Percentiles rank a stretch among this genome's conserved stretches.
These are phyloP conservation scores for Dendrocincla tyrannina DNA, from an alignment of 2,797 vertebrate genomes.

Conservation along the genomic window DNA sequence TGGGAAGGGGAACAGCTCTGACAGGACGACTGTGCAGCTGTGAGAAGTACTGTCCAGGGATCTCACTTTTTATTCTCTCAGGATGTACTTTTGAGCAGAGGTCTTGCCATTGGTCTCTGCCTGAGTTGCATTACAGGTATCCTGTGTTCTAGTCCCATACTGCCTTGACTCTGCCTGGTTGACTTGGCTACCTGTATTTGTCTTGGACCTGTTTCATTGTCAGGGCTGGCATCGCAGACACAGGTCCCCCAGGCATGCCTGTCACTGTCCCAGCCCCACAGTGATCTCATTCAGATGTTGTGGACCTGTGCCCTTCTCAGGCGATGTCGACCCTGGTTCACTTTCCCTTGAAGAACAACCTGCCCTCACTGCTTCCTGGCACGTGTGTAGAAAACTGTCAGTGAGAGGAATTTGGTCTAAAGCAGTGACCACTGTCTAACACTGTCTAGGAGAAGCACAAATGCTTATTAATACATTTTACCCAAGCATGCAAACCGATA, in stretches of 20 bases:
- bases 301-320: not conserved
- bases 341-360: not conserved
- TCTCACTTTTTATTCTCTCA: not conserved
- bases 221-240: not conserved
- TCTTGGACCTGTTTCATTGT: fast-evolving
- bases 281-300: fast-evolving
- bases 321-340: not conserved
- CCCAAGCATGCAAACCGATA: not conserved
- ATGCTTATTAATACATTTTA: not conserved
- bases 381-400: fast-evolving
- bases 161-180: not conserved
- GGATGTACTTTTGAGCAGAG: not conserved
- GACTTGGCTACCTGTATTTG: not conserved
- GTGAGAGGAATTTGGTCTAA: not conserved
- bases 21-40: fast-evolving
- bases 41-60: not conserved
- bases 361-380: not conserved
- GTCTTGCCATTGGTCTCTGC: fast-evolving
- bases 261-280: fast-evolving
- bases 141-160: not conserved
- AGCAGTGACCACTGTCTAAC: not conserved
- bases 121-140: fast-evolving
- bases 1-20: fast-evolving
- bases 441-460: not conserved
- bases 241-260: fast-evolving